These are phyloP conservation scores for Drosophila pandora DNA, from an alignment of 1,140 invertebrate genomes.

Conservation along the genomic window DNA sequence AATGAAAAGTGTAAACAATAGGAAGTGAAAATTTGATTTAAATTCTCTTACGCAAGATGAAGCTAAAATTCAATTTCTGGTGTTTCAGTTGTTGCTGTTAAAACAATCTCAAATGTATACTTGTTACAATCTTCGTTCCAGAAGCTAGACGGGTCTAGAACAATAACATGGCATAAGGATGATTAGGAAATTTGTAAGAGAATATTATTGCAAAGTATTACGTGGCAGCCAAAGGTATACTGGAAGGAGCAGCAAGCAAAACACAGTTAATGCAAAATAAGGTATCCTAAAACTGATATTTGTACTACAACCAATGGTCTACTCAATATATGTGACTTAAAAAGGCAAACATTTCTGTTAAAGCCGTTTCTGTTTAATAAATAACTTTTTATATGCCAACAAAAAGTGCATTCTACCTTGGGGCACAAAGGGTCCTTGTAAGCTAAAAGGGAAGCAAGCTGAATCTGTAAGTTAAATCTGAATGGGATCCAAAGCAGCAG, in stretches of 20 bases:
- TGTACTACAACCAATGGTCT: not conserved
- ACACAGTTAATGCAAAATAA: no score
- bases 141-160: not conserved
- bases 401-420: not conserved
- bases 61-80: slow-evolving; percentile 53
- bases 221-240: no score
- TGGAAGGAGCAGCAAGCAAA: no score
- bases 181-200: no score
- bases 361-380: not conserved
- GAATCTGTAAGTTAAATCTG: slow-evolving; percentile 71
- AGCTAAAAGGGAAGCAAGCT: slow-evolving; percentile 19
- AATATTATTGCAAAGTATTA: no score
- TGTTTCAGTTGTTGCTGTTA: not conserved
- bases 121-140: no score
- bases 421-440: slow-evolving; percentile 9
- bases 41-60: slow-evolving; percentile 50
- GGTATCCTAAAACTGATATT: not conserved
- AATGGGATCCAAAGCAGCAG: slow-evolving; percentile 15
- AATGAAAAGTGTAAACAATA: slow-evolving; percentile 57
- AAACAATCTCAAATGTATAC: no score
- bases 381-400: not conserved
- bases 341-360: not conserved
- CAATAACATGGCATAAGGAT: not conserved
- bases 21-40: slow-evolving; percentile 69
- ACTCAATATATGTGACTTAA: not conserved